Percentiles rank a stretch among this genome's conserved stretches.
phyloP scores from a whole-genome alignment of 2,888 invertebrate genomes.

The Metopia argyrocephala region DNA sequence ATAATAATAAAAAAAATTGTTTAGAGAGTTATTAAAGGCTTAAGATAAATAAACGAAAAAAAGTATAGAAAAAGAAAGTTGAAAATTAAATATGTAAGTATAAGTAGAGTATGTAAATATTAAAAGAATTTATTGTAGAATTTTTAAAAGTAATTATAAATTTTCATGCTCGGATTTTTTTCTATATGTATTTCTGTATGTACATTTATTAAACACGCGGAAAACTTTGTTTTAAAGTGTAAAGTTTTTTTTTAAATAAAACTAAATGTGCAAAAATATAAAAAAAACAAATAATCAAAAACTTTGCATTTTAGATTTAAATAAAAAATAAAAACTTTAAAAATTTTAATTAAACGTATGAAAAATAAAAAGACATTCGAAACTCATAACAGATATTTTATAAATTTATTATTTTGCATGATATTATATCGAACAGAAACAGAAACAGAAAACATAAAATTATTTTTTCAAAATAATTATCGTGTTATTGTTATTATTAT shows the following conservation, averaged over 20 bases:
- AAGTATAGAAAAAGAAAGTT: constrained; percentile 55
- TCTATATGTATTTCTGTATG: too few relatives aligned
- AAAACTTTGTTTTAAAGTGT: too few relatives aligned
- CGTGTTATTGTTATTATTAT: not conserved
- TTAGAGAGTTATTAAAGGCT: constrained; percentile 64
- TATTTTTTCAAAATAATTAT: too few relatives aligned
- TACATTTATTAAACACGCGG: too few relatives aligned
- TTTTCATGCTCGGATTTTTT: constrained; percentile 47
- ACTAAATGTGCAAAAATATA: too few relatives aligned
- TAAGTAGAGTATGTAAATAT: not conserved
- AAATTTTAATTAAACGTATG: constrained; percentile 4
- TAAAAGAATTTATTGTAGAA: constrained; percentile 10
- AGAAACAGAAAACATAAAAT: not conserved
- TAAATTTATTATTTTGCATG: not conserved
- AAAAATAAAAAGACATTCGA: constrained; percentile 32
- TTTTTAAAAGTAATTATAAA: constrained; percentile 19
- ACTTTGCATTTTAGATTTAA: too few relatives aligned
- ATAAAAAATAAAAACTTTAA: not conserved
- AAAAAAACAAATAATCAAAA: too few relatives aligned
- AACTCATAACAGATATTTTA: constrained; percentile 24
- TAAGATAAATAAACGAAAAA: constrained; percentile 60
- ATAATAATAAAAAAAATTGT: constrained; percentile 56
- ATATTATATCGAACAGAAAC: constrained; percentile 27
- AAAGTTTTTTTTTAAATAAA: too few relatives aligned
- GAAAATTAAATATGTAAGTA: constrained; percentile 36